Conservation (phyloP, 64 coral and sea anemone species). For the Stichodactyla helianthus region DNA sequence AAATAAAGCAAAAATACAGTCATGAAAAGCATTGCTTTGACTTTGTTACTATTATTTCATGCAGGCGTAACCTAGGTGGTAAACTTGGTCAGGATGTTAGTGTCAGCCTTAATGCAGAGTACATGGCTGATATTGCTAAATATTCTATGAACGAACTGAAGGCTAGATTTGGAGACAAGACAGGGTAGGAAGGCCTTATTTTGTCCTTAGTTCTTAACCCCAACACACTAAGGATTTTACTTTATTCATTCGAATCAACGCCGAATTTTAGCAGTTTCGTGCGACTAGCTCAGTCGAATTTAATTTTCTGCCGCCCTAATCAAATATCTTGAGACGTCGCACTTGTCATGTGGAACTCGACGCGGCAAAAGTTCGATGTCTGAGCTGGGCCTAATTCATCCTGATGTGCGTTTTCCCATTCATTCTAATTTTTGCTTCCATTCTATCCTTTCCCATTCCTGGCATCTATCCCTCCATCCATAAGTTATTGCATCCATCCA, state of each 20-base stretch:
- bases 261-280: too few relatives aligned
- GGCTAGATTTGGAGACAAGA: conserved; percentile 81
- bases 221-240: too few relatives aligned
- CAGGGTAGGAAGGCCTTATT: conserved; percentile 35
- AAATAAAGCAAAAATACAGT: not conserved
- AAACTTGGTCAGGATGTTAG: conserved; percentile 81
- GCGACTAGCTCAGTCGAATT: too few relatives aligned
- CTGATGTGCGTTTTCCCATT: too few relatives aligned
- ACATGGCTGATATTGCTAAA: conserved; percentile 83
- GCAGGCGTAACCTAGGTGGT: conserved; percentile 84
- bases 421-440: not conserved
- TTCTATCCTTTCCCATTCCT: not conserved
- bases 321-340: too few relatives aligned
- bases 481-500: not conserved
- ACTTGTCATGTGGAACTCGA: too few relatives aligned
- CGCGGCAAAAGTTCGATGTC: too few relatives aligned
- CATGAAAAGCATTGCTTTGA: not conserved
- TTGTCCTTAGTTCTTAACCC: not conserved
- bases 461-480: not conserved
- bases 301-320: too few relatives aligned
- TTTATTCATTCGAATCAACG: too few relatives aligned
- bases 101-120: conserved; percentile 60
- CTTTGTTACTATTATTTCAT: conserved; percentile 10
- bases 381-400: too few relatives aligned
- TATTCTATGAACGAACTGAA: conserved; percentile 68